Evolutionary conservation across 2,797 vertebrate species (phyloP).

Genomic region (Nannoperca australis): DNA sequence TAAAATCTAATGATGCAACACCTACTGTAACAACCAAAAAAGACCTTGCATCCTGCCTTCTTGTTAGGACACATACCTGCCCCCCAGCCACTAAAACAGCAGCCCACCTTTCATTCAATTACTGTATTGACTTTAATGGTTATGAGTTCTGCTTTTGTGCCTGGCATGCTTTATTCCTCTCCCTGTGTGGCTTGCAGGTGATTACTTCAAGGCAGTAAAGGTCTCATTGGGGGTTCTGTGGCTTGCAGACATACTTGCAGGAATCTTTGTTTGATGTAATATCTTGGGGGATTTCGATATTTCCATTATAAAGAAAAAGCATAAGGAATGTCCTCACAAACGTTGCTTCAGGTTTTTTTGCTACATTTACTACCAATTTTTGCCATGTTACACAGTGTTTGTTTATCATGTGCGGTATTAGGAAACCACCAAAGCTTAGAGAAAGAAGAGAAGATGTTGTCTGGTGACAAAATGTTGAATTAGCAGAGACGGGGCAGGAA

Average conservation of each 20-base stretch:
- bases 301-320: conserved; percentile 51
- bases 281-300: conserved; percentile 51
- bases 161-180: conserved; percentile 63
- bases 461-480: conserved; percentile 4
- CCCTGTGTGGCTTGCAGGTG: conserved; percentile 70
- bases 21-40: conserved; percentile 61
- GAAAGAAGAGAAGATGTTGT: not conserved
- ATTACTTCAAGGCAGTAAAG: conserved; percentile 77
- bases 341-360: conserved; percentile 7
- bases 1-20: conserved; percentile 70
- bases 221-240: conserved; percentile 57
- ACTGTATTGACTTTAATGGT: conserved; percentile 76
- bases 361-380: not conserved
- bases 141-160: conserved; percentile 72
- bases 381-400: not conserved
- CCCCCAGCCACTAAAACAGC: conserved; percentile 73
- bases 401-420: not conserved
- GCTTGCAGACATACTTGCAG: conserved; percentile 43
- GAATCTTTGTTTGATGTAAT: conserved; percentile 60
- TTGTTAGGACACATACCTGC: conserved; percentile 69
- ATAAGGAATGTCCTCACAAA: conserved; percentile 19
- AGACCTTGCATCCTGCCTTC: conserved; percentile 41
- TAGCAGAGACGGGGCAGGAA: not conserved
- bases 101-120: conserved; percentile 76
- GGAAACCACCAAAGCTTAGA: conserved; percentile 8